Evolutionary conservation across 2,888 invertebrate genomes (phyloP).

Genomic region (Hydropsyche betteni): DNA sequence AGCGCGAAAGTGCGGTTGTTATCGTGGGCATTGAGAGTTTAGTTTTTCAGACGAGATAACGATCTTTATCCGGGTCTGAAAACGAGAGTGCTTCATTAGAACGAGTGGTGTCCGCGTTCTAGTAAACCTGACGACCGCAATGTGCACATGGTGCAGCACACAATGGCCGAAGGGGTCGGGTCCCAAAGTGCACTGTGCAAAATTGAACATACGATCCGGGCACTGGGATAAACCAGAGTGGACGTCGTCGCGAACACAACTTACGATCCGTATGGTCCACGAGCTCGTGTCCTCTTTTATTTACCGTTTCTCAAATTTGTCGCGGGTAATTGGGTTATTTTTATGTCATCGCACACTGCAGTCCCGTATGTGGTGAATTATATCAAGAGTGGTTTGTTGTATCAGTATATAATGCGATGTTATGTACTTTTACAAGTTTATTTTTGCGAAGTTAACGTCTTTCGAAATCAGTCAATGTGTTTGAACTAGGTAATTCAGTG

Average conservation of each 20-base stretch:
- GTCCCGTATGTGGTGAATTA: no score
- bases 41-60: background rate
- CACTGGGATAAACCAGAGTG: background rate
- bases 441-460: no score
- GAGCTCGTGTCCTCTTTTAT: no score
- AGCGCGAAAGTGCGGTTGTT: no score
- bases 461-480: no score
- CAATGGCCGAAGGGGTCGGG: background rate
- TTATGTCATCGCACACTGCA: no score
- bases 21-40: no score
- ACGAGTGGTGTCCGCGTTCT: slow-evolving; percentile 4
- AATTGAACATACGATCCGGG: slow-evolving; percentile 1
- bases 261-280: background rate
- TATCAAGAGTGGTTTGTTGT: no score
- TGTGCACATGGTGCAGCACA: background rate
- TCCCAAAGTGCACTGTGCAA: slow-evolving; percentile 10
- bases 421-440: no score
- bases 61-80: background rate
- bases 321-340: slow-evolving; percentile 13
- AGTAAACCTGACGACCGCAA: background rate
- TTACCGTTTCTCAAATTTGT: background rate
- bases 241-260: slow-evolving; percentile 12
- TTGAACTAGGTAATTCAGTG: no score
- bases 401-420: no score
- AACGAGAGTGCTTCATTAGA: background rate